Percentiles rank a stretch among this genome's conserved stretches.
Evolutionary conservation across 2,113 vertebrate genomes (phyloP).

Genomic region (Clarias gariepinus): DNA sequence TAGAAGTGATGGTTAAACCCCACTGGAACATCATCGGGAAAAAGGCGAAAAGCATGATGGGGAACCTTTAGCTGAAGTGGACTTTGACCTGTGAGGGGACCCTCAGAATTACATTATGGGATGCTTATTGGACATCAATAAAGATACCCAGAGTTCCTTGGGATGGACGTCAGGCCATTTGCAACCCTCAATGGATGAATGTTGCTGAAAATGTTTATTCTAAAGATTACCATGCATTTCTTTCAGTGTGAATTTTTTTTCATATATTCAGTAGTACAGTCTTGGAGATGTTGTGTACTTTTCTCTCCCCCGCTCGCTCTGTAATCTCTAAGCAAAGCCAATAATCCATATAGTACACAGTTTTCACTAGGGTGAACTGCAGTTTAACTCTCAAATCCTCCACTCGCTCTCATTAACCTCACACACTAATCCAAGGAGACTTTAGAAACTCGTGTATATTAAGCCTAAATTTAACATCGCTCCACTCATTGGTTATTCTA

Average conservation of each 20-base stretch:
- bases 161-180: too few species aligned
- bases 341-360: slow-evolving; percentile 48
- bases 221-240: too few species aligned
- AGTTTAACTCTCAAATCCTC: slow-evolving; percentile 52
- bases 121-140: background rate
- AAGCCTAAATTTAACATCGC: background rate
- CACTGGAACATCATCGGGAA: background rate
- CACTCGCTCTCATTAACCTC: background rate
- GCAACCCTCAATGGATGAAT: too few species aligned
- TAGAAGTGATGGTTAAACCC: background rate
- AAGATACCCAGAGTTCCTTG: too few species aligned
- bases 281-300: background rate
- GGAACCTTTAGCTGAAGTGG: background rate
- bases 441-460: background rate
- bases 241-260: background rate
- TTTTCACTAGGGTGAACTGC: slow-evolving; percentile 43
- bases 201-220: background rate
- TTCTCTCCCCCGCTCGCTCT: background rate
- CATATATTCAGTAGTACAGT: background rate
- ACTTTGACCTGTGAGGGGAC: too few species aligned
- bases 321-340: slow-evolving; percentile 26
- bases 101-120: background rate
- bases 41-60: background rate
- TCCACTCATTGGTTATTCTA: background rate
- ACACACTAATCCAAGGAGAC: background rate